Base-by-base conservation (phyloP, 2,113 vertebrate species). In the zebrafish (Danio rerio) region DNA sequence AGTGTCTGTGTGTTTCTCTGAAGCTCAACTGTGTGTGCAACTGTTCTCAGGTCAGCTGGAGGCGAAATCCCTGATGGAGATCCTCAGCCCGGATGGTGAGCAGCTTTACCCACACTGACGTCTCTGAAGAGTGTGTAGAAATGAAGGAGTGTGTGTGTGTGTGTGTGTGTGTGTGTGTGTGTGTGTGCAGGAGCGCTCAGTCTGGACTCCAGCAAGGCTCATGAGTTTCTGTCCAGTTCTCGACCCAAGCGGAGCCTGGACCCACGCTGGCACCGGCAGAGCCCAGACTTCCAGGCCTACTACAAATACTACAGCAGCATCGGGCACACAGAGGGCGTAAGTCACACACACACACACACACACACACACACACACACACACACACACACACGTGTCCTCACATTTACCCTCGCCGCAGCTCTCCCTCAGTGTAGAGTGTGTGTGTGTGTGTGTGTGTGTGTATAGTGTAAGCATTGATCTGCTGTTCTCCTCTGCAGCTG, bases 291-390 rank as follows among this genome's bases (percentile, higher is more conserved):
- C 87, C 94, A 95, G 91, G 66, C 93, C 7, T 95, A 94, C 85
- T 95, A 95, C 87, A 90, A 91, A 81, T 95, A 95, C 90, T 95
- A 95, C 91, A 95, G 89, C 86, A 94, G 93, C 89, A 95, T 95
- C 43, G 94, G 94, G 21, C 93, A 95, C 92, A 92, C 91, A 0
- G 94, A 94, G 83, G 94, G 94, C 91, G 94, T 95, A 43, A 90
- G 90, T 77, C 6, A 56, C 55, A 31, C 31, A 31, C 31, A 31
- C 31, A 2, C 31, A 31, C 31, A 31, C 31, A 31, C 31, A 31
- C 31, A 31, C 31, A 31, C 31, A 31, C 31, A 31, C 31, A 31
- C 31, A 31, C 31, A 31, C 31, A 31, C 31, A 31, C 31, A 31
- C 31, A 31, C 31, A 31, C 31, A 31, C 31, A 31, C 31, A 31